Base-by-base conservation (phyloP, 1,140 invertebrate genomes). In the Drosophila ficusphila region DNA sequence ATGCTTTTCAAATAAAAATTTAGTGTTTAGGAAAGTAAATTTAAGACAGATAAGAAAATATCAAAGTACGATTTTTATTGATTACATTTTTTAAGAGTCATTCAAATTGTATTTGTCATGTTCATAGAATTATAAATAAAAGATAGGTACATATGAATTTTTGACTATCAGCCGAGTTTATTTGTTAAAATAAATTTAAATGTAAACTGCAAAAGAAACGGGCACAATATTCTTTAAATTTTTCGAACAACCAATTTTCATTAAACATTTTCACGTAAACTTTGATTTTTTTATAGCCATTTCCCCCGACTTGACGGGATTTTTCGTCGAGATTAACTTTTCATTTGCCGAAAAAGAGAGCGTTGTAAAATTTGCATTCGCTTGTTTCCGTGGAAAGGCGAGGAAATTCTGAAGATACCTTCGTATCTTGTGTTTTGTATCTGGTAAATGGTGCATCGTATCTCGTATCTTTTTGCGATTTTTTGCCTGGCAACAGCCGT, bases 401-500 rank as follows among this genome's bases (percentile, higher is more conserved):
- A 60, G 56, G 56, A 60, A 60, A 64, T 64, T 64, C 60, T 46
- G 31, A 23, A 44, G 27, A 58, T 58, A 58, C 54, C 14, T 19
- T 61, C 38, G 54, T 62, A 57, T 60, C 57, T 60, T 38, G 52
- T 60, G 39, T 38, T 33, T 60, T 12, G 48, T 29, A 36, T 60
- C 29, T 49, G n/a, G n/a, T n/a, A n/a, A n/a, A n/a, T n/a, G n/a
- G n/a, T n/a, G n/a, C n/a, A n/a, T n/a, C 14, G 21, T 12, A 39
- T 38, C 46, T 52, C 8, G 39, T 61, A 16, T 54, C 58, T 41
- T 56, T 54, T 54, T 54, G 21, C 29, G 51, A n/a, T n/a, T n/a
- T n/a, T n/a, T n/a, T n/a, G 39, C 62, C 62, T 61, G 62, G 62
- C 62, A 67, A 67, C 62, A 67, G 56, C 58, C 42, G 62, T 34